Evolutionary conservation across 2,113 vertebrate genomes (phyloP).

Genomic region (Merops nubicus): DNA sequence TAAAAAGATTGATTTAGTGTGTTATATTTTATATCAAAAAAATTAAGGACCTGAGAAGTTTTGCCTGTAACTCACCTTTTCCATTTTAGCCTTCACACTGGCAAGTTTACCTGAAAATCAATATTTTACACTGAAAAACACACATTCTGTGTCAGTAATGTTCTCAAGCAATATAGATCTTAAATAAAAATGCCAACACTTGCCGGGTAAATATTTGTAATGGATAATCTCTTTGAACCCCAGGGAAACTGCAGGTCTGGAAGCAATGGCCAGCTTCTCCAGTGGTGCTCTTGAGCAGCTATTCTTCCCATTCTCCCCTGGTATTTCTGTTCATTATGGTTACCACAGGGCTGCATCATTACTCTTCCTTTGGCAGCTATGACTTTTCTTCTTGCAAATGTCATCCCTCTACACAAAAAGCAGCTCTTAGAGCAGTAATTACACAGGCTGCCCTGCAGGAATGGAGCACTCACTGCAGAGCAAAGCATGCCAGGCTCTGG

Average conservation of each 20-base stretch:
- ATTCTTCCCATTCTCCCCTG: not conserved
- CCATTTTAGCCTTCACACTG: slow-evolving; percentile 2
- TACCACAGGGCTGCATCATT: not conserved
- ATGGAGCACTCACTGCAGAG: not conserved
- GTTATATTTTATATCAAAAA: not conserved
- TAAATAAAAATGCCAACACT: slow-evolving; percentile 17
- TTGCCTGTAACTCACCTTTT: slow-evolving; percentile 5
- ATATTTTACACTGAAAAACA: slow-evolving; percentile 25
- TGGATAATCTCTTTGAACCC: not conserved
- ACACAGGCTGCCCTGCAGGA: not conserved
- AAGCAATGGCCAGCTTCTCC: not conserved
- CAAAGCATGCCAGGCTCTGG: not conserved
- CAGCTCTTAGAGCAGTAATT: not conserved
- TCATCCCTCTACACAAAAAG: not conserved
- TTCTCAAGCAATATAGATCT: slow-evolving; percentile 16
- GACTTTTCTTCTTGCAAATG: slow-evolving; percentile 11
- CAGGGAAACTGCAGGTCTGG: not conserved
- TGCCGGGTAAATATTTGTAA: slow-evolving; percentile 40
- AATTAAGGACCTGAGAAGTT: not conserved
- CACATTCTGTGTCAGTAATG: not conserved
- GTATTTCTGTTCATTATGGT: not conserved
- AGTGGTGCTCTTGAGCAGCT: not conserved
- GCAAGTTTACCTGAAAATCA: slow-evolving; percentile 35
- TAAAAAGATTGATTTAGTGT: not conserved
- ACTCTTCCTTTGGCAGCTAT: not conserved